Conservation (phyloP, 2,888 invertebrate species). For the Drosophila ustulata region DNA sequence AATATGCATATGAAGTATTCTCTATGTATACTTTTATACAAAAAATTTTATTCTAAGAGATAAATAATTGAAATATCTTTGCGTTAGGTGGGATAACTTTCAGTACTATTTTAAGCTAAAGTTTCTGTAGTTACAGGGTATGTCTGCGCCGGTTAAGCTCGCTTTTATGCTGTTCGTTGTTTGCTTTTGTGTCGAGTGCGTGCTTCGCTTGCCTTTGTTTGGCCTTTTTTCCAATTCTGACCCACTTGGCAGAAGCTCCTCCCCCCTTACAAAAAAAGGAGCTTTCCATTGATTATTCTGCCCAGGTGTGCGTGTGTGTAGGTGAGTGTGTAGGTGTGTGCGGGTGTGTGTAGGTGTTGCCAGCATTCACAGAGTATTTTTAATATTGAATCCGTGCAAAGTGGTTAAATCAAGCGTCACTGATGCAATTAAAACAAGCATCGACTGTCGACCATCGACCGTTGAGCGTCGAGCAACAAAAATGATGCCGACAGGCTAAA, state of each 20-base stretch:
- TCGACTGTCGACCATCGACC: neutral
- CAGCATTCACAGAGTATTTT: constrained; percentile 49
- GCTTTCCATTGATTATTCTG: constrained; percentile 52
- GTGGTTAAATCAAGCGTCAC: constrained; percentile 72
- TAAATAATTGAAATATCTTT: no score
- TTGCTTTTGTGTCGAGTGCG: constrained; percentile 12
- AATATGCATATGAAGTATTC: no score
- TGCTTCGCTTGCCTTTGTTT: constrained; percentile 16
- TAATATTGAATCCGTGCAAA: constrained; percentile 60
- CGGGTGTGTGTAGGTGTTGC: constrained; percentile 11
- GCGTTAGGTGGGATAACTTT: no score
- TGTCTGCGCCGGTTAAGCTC: neutral
- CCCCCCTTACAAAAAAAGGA: constrained; percentile 5
- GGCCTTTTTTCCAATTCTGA: constrained; percentile 29
- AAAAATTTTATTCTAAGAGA: no score
- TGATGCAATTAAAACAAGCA: constrained; percentile 74
- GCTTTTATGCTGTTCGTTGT: neutral
- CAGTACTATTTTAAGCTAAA: no score
- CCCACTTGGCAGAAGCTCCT: constrained; percentile 35
- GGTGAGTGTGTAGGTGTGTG: constrained; percentile 1
- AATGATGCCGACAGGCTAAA: constrained; percentile 12
- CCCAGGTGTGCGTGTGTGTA: constrained; percentile 34
- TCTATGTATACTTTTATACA: no score
- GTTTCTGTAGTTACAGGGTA: neutral
- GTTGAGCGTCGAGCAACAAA: constrained; percentile 21